These are phyloP conservation scores for Odocoileus hemionus DNA, from an alignment of 2,113 vertebrate genomes.

Conservation along the genomic window DNA sequence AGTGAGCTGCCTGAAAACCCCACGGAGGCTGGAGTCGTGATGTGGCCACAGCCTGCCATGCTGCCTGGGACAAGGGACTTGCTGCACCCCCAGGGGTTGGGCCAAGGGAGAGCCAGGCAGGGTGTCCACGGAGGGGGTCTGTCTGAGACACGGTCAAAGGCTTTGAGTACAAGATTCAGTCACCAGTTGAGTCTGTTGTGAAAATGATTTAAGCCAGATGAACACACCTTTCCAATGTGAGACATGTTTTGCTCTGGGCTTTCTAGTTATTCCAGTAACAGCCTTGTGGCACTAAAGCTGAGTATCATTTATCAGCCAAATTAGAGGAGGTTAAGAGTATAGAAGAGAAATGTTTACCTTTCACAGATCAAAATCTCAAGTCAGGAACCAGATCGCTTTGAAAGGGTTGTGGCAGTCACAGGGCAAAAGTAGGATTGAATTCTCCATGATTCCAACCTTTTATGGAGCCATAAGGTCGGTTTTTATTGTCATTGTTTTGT, in stretches of 20 bases:
- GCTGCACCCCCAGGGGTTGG: not conserved
- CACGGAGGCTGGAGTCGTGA: rapidly evolving
- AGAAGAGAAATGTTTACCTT: not conserved
- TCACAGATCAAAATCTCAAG: not conserved
- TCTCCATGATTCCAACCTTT: not conserved
- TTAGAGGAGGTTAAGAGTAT: not conserved
- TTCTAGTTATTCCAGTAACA: not conserved
- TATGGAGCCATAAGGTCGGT: not conserved
- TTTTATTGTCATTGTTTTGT: not conserved
- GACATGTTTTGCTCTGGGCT: not conserved
- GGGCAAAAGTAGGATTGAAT: not conserved
- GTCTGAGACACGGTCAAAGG: not conserved
- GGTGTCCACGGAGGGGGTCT: not conserved
- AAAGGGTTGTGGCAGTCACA: not conserved
- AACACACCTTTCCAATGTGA: not conserved
- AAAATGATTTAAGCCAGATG: not conserved
- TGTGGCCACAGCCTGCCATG: not conserved
- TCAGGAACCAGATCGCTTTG: not conserved
- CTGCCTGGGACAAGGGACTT: not conserved
- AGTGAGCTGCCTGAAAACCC: not conserved
- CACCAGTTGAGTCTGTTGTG: not conserved
- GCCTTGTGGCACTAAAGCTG: not conserved
- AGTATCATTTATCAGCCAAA: not conserved
- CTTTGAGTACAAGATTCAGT: not conserved
- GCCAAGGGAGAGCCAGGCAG: not conserved